These are phyloP conservation scores for Sciurus niger DNA, from an alignment of 2,113 vertebrate genomes.

Conservation along the genomic window DNA sequence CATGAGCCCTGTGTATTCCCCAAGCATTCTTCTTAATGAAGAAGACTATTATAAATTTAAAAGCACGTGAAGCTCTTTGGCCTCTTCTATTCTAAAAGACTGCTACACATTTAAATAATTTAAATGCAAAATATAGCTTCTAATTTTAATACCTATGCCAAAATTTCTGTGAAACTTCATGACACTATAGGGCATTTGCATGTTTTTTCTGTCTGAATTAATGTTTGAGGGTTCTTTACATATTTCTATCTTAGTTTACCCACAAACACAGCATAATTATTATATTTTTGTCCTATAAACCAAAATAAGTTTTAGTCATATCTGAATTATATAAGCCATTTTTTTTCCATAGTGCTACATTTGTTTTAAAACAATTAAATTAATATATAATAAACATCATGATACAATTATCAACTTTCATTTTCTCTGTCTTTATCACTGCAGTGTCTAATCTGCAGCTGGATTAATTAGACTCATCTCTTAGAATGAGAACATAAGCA, in stretches of 20 bases:
- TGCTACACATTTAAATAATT: slow-evolving; percentile 15
- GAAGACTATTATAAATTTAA: neutral
- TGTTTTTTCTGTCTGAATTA: slow-evolving; percentile 62
- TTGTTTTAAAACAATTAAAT: neutral
- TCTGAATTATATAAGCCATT: neutral
- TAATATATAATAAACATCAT: slow-evolving; percentile 3
- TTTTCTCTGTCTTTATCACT: slow-evolving; percentile 11
- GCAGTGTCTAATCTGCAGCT: neutral
- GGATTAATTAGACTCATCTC: neutral
- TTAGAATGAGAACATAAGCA: neutral
- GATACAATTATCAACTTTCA: neutral
- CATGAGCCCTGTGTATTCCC: neutral
- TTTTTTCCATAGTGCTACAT: neutral
- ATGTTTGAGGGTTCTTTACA: slow-evolving; percentile 3
- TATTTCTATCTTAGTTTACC: slow-evolving; percentile 27
- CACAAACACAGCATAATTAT: slow-evolving; percentile 13
- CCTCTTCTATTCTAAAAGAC: neutral
- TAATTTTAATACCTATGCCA: neutral
- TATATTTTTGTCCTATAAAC: neutral
- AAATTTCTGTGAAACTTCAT: slow-evolving; percentile 60
- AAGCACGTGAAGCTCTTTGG: neutral
- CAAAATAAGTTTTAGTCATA: slow-evolving; percentile 37
- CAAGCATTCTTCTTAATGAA: neutral
- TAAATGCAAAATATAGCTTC: slow-evolving; percentile 45
- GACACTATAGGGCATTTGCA: neutral